A percentile compares a stretch with the other conserved stretches of the same genome.
These are phyloP conservation scores for Clarias platycephalus DNA, from an alignment of 2,797 vertebrate genomes.

Conservation along the genomic window DNA sequence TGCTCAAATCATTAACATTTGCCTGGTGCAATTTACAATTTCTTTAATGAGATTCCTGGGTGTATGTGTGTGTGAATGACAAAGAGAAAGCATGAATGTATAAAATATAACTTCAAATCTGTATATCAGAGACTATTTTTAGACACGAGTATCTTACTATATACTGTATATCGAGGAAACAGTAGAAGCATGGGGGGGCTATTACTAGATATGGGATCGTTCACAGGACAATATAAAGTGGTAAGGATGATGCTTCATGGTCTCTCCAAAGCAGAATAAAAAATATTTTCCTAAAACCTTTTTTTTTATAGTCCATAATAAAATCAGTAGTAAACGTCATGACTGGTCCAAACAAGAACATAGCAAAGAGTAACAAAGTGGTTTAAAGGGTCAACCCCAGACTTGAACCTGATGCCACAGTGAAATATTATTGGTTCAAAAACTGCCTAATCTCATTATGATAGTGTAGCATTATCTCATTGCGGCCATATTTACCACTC, in stretches of 20 bases:
- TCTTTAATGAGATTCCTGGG: constrained; percentile 89
- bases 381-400: neutral
- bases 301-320: neutral
- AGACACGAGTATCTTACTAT: neutral
- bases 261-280: neutral
- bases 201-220: neutral
- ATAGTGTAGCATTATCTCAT: constrained; percentile 46
- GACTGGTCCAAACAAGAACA: neutral
- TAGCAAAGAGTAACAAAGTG: neutral
- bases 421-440: constrained; percentile 26
- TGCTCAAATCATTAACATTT: constrained; percentile 83
- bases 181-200: neutral
- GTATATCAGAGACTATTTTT: constrained; percentile 64
- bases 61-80: constrained; percentile 53
- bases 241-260: neutral
- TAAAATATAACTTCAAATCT: constrained; percentile 63
- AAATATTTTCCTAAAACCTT: neutral
- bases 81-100: neutral
- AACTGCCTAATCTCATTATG: constrained; percentile 52
- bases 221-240: neutral
- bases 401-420: neutral
- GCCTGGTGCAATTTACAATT: constrained; percentile 88
- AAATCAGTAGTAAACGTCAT: neutral
- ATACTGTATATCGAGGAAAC: neutral
- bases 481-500: constrained; percentile 56